phyloP scores from a whole-genome alignment of 2,113 vertebrate genomes.

The Zingel zingel region DNA sequence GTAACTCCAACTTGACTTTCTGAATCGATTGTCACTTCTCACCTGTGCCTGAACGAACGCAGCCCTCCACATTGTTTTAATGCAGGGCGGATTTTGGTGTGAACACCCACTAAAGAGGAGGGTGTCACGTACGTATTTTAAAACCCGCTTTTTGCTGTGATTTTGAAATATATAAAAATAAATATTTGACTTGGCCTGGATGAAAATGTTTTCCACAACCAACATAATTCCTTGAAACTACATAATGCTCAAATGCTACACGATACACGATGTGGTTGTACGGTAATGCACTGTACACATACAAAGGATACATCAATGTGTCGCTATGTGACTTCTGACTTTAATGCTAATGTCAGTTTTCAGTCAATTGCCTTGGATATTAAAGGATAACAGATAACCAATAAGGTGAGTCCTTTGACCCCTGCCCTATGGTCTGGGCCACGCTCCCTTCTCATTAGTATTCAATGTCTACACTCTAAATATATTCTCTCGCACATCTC shows the following conservation, averaged over 20 bases:
- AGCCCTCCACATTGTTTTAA: not conserved
- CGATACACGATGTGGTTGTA: not conserved
- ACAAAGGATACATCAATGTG: not conserved
- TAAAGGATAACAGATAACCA: slow-evolving; percentile 3
- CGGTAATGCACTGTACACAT: not conserved
- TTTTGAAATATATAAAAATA: not conserved
- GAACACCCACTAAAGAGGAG: not conserved
- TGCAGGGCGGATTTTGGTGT: not conserved
- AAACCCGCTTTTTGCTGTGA: not conserved
- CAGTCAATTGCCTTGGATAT: slow-evolving; percentile 7
- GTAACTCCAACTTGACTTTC: not conserved
- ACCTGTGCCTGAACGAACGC: not conserved
- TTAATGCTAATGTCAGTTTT: slow-evolving; percentile 9
- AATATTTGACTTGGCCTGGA: not conserved
- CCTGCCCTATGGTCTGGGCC: not conserved
- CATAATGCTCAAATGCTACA: not conserved
- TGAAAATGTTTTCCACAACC: not conserved
- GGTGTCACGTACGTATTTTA: not conserved
- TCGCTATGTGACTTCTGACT: slow-evolving; percentile 2
- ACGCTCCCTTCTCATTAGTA: not conserved
- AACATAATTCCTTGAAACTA: not conserved
- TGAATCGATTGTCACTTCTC: not conserved
- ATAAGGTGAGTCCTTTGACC: slow-evolving; percentile 1
- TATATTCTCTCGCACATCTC: slow-evolving; percentile 17
- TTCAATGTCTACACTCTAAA: not conserved